Evolutionary conservation across 2,797 vertebrate species (phyloP), one percentile per base, ranked within the genome.

Genomic region (Uromys caudimaculatus): DNA sequence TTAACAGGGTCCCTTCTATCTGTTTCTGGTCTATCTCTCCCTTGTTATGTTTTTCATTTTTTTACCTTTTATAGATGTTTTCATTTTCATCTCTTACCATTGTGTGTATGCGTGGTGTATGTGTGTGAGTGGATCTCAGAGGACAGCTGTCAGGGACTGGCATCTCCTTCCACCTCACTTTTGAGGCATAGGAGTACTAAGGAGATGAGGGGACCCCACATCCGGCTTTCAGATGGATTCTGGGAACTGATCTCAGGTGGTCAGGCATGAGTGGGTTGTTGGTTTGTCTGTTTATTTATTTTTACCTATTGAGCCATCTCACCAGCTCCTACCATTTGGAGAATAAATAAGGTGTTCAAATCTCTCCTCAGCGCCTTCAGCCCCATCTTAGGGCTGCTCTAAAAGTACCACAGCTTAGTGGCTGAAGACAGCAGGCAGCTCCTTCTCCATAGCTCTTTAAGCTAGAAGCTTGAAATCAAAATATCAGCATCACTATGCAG

Each of bases 1-100:
- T 79, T 13, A 0, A 2, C 16, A 41, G 58, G 56, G 38, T 3
- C 56, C 56, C 58, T 62, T 27, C 56, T 60, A 29, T 21, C 27
- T 67, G 35, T 56, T 52, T 56, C 78, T 24, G 6, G 60, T 35
- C 60, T 32, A 32, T 64, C 29, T 44, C 7, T 32, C 67, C 16
- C 0, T 16, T 1, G 16, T 6, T 14, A 1, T 16, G 1, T 4
- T 38, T 41, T n/a, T 69, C 9, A 5, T 38, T 11, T 71, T 21
- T 73, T 24, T 50, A 17, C 41, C 11, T 17, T 87, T 50, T n/a
- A 11, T 12, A 69, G 64, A 50, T 32, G 56, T n/a, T n/a, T 23
- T 50, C 11, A 64, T 21, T 64, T 60, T 64, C 29, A 9, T 23
- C 32, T n/a, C 13, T 50, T n/a, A 24, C 11, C 10, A 0, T 2